Evolutionary conservation across 2,113 vertebrate species (phyloP), one percentile per base, ranked within the genome.

Genomic region (Corythornis vintsioides): DNA sequence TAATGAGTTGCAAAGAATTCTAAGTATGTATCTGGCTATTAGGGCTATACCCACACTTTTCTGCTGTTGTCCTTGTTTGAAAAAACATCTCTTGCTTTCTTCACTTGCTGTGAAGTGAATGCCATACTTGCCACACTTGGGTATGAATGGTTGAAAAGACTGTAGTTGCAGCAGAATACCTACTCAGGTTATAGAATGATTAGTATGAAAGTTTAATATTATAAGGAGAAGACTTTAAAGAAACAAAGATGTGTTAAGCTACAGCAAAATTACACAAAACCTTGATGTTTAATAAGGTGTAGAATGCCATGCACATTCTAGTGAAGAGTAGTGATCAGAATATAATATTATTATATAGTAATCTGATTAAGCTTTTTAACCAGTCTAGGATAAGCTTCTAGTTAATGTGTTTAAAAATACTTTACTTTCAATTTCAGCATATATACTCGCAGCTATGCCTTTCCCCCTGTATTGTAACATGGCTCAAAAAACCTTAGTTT

Each of bases 1-100:
- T 86, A 93, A 83, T 75, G 61, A 94, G 21, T 76, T 76, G 45
- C 64, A 69, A 91, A 82, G 59, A 92, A 85, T 85, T 94, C 55
- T 14, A 67, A 90, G 48, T 81, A 35, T 64, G 63, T 74, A 90
- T 92, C 91, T 90, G 86, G 35, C 40, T 86, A 43, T 78, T 92
- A 75, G 70, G 70, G 53, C 70, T 88, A 57, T 93, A 75, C 65
- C 64, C 57, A 60, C n/a, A 74, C 21, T 90, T 91, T 69, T 70
- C 35, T 63, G 64, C 7, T 72, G 60, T 31, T 50, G 80, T 56
- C 65, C 18, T 81, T 67, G 22, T 67, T 88, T 90, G 65, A 79
- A 89, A 92, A 92, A 89, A 45, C 5, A 10, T 89, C 12, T 88
- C 71, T 80, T 7, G 21, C 28, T 86, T 81, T 72, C 60, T 83